Percentiles rank a stretch among this genome's conserved stretches.
Conservation (phyloP, 2,888 invertebrate species). For the Biston stratarius region DNA sequence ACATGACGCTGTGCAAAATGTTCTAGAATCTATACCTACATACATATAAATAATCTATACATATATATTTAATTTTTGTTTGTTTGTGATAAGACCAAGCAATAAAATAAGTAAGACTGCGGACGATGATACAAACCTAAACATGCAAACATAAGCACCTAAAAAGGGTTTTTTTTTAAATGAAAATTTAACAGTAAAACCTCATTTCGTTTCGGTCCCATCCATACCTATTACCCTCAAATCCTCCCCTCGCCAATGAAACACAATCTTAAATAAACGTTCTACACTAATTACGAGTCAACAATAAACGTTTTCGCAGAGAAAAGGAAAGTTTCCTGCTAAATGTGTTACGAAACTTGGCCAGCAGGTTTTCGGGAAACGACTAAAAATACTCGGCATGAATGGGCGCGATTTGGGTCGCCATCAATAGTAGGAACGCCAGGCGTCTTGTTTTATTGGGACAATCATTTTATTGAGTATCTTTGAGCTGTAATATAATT, state of each 20-base stretch:
- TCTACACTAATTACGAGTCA: not conserved
- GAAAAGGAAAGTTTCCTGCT: slow-evolving; percentile 12
- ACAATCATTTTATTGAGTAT: not conserved
- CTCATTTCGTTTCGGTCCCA: not conserved
- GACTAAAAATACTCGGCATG: slow-evolving; percentile 30
- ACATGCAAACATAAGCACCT: too few relatives aligned
- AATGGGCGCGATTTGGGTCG: slow-evolving; percentile 26
- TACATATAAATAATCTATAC: too few relatives aligned
- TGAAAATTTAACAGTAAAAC: too few relatives aligned
- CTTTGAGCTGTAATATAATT: not conserved
- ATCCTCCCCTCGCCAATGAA: not conserved
- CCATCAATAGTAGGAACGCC: slow-evolving; percentile 1
- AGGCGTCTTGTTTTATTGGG: not conserved
- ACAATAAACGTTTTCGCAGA: slow-evolving; percentile 13
- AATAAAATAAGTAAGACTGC: too few relatives aligned
- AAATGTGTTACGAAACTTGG: slow-evolving; percentile 27
- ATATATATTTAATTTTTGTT: too few relatives aligned
- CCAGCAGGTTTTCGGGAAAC: slow-evolving; percentile 2
- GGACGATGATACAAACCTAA: too few relatives aligned
- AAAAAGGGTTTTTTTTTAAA: too few relatives aligned
- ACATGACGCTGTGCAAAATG: too few relatives aligned
- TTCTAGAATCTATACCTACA: too few relatives aligned
- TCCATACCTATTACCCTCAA: not conserved
- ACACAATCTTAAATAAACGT: slow-evolving; percentile 4
- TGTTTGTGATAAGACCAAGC: too few relatives aligned